phyloP scores from a whole-genome alignment of 2,113 vertebrate species.

The Ageneiosus marmoratus region DNA sequence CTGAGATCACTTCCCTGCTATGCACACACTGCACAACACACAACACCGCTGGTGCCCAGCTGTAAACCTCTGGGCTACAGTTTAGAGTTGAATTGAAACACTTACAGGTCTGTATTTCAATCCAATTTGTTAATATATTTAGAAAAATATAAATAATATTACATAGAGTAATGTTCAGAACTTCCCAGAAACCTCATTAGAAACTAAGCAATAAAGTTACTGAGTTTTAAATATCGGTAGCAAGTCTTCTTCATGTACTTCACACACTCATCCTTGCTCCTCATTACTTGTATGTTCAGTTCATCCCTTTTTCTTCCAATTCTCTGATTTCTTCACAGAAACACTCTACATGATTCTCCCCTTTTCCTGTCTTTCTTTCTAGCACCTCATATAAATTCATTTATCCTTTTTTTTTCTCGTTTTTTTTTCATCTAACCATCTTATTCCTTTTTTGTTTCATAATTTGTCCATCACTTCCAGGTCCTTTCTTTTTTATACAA shows the following conservation, averaged over 20 bases:
- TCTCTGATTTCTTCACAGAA: background rate
- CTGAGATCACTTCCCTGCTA: slow-evolving; percentile 32
- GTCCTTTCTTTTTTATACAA: background rate
- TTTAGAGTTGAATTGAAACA: background rate
- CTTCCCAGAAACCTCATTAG: background rate
- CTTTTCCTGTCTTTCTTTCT: background rate
- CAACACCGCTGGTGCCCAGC: background rate
- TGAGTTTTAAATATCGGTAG: too few relatives aligned
- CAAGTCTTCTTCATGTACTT: too few relatives aligned
- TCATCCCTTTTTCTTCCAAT: background rate
- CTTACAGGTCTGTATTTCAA: background rate
- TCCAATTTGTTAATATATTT: background rate
- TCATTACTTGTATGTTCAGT: background rate
- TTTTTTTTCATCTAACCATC: too few relatives aligned
- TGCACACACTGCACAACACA: too few relatives aligned
- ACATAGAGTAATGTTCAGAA: background rate
- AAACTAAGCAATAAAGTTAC: background rate
- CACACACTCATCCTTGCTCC: background rate
- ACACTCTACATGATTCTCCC: background rate
- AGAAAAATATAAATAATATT: background rate
- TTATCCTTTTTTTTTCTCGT: background rate
- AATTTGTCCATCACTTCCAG: background rate
- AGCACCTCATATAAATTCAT: background rate
- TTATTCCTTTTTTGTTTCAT: background rate
- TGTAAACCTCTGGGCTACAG: background rate